Evolutionary conservation across 2,113 vertebrate genomes (phyloP).

Genomic region (Menidia beryllina): DNA sequence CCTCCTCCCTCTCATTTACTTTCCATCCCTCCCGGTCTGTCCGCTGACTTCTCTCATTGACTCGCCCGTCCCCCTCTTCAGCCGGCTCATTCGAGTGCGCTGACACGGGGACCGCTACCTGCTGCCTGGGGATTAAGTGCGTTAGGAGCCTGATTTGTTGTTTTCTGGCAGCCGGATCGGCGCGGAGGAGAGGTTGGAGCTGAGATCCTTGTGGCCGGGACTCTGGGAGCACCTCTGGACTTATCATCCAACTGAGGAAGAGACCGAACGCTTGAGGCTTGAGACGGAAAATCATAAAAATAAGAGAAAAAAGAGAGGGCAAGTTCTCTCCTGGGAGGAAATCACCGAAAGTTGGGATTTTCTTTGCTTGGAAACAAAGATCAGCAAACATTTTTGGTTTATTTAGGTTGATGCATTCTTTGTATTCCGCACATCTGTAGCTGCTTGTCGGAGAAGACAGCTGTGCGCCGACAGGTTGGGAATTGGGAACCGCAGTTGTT

Average conservation of each 20-base stretch:
- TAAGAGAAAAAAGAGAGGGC: conserved; percentile 20
- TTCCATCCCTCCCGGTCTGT: conserved; percentile 39
- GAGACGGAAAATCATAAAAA: background rate
- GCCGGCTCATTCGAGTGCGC: conserved; percentile 44
- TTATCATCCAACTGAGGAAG: conserved; percentile 16
- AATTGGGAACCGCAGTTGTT: conserved; percentile 22
- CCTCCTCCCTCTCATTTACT: conserved; percentile 34
- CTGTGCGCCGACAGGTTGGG: conserved; percentile 39
- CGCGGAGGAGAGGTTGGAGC: conserved; percentile 54
- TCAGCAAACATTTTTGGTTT: conserved; percentile 55
- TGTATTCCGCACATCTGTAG: conserved; percentile 28
- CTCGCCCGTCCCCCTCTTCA: conserved; percentile 50
- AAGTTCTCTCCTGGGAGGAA: conserved; percentile 44
- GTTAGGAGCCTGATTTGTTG: conserved; percentile 68
- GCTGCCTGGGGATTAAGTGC: conserved; percentile 72
- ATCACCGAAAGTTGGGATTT: conserved; percentile 39
- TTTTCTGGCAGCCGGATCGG: conserved; percentile 65
- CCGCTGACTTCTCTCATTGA: conserved; percentile 64
- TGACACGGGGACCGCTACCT: conserved; percentile 78
- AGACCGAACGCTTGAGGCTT: conserved; percentile 38
- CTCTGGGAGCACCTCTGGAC: conserved; percentile 56
- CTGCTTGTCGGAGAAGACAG: conserved; percentile 25
- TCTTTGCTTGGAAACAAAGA: conserved; percentile 37
- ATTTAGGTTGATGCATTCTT: conserved; percentile 23
- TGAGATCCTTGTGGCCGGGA: conserved; percentile 55